Base-by-base conservation (phyloP, 2,888 invertebrate genomes). In the Sarcophaga rosellei region DNA sequence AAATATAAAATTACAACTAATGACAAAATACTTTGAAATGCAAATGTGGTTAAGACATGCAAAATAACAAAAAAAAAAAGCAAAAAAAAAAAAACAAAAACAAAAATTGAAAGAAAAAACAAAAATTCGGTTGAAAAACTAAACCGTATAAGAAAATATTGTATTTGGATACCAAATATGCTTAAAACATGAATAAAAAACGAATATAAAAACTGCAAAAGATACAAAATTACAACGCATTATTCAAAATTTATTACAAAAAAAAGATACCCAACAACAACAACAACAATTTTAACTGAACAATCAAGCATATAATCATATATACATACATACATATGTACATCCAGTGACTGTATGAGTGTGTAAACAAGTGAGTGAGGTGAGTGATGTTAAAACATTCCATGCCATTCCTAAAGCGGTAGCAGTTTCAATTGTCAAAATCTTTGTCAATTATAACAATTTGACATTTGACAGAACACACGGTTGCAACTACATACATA, bases 21-120 rank as follows among this genome's bases (percentile, higher is more conserved):
- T 89, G 89, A 89, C 89, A 89, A 89, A 89, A 89, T 84, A 88
- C 88, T 88, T 88, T 87, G 88, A 88, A 88, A 89, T 89, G 89
- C 88, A 89, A 88, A 88, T 88, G 88, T 84, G 87, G 87, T 87
- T 82, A 73, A 84, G 84, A 85, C 88, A 87, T 80, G 88, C 88
- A 77, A 88, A 84, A 63, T 63, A 85, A 66, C 23, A 65, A 70
- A 53, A 45, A 75, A 59, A 78, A 62, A 35, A n/a, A n/a, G n/a
- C 53, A 72, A 65, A 21, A 66, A 25, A 23, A 47, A n/a, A 57
- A 75, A 59, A 53, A 11, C 4, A 12, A 74, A 47, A 79, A 23
- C 23, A 74, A 23, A 25, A 61, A 17, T 6, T 59, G 47, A 44
- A 25, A 74, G 12, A 17, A n/a, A 25, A 25, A 23, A 25, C 1